Percentiles rank a stretch among this genome's conserved stretches.
Conservation (phyloP, 1,140 invertebrate genomes). For the Calosoma granatense region DNA sequence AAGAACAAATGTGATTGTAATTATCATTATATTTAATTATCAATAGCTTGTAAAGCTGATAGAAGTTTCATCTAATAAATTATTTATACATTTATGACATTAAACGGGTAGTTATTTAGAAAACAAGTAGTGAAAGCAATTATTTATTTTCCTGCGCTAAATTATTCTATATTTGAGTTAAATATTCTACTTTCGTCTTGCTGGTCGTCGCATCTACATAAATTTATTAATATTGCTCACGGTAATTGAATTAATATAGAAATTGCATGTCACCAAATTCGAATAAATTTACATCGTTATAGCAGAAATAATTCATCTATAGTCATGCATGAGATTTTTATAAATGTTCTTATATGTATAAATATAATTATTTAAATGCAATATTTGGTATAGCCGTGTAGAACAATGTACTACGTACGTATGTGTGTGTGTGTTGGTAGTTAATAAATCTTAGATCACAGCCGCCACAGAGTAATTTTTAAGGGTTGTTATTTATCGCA, state of each 20-base stretch:
- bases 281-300: background rate
- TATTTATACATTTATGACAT: too few relatives aligned
- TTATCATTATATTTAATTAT: too few relatives aligned
- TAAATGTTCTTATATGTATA: background rate
- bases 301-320: background rate
- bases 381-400: too few relatives aligned
- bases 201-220: background rate
- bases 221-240: background rate
- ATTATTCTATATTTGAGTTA: too few relatives aligned
- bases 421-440: too few relatives aligned
- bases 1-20: too few relatives aligned
- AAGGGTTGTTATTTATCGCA: slow-evolving; percentile 5
- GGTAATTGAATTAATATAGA: background rate
- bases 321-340: background rate
- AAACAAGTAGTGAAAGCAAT: too few relatives aligned
- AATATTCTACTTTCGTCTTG: too few relatives aligned
- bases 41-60: too few relatives aligned
- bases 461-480: background rate
- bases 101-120: too few relatives aligned
- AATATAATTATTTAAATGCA: background rate
- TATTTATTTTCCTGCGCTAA: too few relatives aligned
- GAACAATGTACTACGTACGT: background rate
- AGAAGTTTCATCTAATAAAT: too few relatives aligned
- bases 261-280: background rate
- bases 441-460: slow-evolving; percentile 2